Base-by-base conservation (phyloP, 1,140 invertebrate species). In the Camponotus vicinus region DNA sequence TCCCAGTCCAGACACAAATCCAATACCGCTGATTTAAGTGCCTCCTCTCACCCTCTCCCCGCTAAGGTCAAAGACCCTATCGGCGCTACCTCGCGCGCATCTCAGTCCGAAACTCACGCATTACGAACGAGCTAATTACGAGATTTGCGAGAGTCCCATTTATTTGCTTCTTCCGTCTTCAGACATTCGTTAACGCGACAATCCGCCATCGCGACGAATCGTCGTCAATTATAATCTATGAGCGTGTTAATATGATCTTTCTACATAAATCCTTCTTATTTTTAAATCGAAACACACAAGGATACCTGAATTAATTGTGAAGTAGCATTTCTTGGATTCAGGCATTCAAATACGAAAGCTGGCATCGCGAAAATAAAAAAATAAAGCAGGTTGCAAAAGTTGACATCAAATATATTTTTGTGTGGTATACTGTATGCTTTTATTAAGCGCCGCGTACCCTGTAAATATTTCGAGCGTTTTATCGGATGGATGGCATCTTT, bases 11-110 rank as follows among this genome's bases (percentile, higher is more conserved):
- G 89, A 90, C 89, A 83, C 86, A 86, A 90, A 90, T 88, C 83
- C 89, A 80, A 90, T 90, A 90, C 67, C 89, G 71, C n/a, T 79
- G 89, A 88, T 88, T 90, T 86, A 86, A 90, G 83, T 90, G 78
- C 13, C 27, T 21, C 32, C 34, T 21, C 71, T 34, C 57, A 37
- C 34, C 15, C 49, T 55, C n/a, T 13, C 37, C 45, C 9, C 42
- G 49, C 59, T 42, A 79, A 76, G 89, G 89, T 90, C 88, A 85
- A 87, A 73, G 89, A 89, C 85, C 88, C 18, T 45, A 15, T 13
- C 9, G 11, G 4, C 45, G 78, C 4, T 55, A n/a, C 37, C 11
- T 84, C 79, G 40, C 57, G 55, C 8, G 45, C 21, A 21, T 59
- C 40, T 34, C 34, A 21, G 3, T 13, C 45, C 49, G 8, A 34